Conservation (phyloP, 1,140 invertebrate species). For the Papilio aristodemus region DNA sequence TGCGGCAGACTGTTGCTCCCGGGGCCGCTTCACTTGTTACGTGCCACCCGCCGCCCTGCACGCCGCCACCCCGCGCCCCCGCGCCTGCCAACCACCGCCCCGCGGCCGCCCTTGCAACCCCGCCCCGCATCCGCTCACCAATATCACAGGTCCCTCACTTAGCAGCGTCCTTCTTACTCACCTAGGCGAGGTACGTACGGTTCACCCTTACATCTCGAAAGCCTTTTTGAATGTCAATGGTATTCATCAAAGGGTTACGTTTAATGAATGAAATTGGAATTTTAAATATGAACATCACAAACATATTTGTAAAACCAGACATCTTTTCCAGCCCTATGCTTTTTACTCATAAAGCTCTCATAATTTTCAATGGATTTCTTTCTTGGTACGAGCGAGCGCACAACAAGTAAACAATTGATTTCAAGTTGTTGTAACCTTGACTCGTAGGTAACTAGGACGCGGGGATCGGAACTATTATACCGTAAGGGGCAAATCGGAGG, state of each 20-base stretch:
- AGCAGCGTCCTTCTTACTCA: slow-evolving; percentile 59
- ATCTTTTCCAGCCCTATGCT: neutral
- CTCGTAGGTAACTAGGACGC: slow-evolving; percentile 43
- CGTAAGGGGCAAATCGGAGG: neutral
- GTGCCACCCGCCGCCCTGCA: slow-evolving; percentile 68
- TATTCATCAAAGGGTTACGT: slow-evolving; percentile 35
- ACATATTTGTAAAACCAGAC: neutral
- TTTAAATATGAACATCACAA: slow-evolving; percentile 10
- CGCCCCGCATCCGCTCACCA: slow-evolving; percentile 67
- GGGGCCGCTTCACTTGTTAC: slow-evolving; percentile 78
- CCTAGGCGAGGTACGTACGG: slow-evolving; percentile 48
- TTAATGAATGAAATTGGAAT: slow-evolving; percentile 34
- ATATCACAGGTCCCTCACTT: slow-evolving; percentile 72
- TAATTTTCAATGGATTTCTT: neutral
- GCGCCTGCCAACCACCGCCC: slow-evolving; percentile 39
- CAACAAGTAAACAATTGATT: slow-evolving; percentile 27
- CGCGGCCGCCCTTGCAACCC: slow-evolving; percentile 53
- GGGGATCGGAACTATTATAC: slow-evolving; percentile 35
- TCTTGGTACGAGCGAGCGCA: neutral
- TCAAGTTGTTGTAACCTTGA: slow-evolving; percentile 38
- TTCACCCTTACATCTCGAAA: slow-evolving; percentile 41
- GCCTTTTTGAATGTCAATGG: slow-evolving; percentile 38
- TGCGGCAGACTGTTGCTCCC: slow-evolving; percentile 79
- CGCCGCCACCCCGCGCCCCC: slow-evolving; percentile 46
- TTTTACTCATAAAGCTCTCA: neutral